phyloP scores from a whole-genome alignment of 2,888 invertebrate species.

The Acronicta alni region DNA sequence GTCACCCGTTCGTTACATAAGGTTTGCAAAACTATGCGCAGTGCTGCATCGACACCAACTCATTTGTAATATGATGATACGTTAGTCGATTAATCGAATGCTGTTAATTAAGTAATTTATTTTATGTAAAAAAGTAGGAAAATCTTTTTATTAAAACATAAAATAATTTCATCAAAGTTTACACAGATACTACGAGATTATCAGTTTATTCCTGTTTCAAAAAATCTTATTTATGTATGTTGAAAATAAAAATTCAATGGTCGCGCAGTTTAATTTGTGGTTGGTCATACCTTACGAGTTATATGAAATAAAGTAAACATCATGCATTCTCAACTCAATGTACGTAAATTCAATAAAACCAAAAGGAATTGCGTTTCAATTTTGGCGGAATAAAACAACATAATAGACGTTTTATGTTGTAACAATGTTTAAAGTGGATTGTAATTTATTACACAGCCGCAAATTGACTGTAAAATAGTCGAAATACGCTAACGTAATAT shows the following conservation, averaged over 20 bases:
- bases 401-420: conserved; percentile 36
- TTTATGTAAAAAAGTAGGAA: no score
- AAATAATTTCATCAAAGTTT: no score
- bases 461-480: conserved; percentile 35
- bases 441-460: conserved; percentile 33
- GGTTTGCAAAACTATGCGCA: conserved; percentile 48
- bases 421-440: conserved; percentile 27
- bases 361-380: conserved; percentile 18
- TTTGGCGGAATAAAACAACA: conserved; percentile 26
- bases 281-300: neutral
- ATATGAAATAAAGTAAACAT: conserved; percentile 26
- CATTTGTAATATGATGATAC: conserved; percentile 16
- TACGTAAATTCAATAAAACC: conserved; percentile 21
- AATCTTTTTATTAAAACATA: no score
- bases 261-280: conserved; percentile 17
- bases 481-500: conserved; percentile 22
- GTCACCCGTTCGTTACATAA: conserved; percentile 61
- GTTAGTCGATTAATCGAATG: conserved; percentile 20
- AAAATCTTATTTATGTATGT: no score
- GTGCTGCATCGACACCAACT: conserved; percentile 36
- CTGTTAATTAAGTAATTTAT: no score
- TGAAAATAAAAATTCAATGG: no score
- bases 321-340: conserved; percentile 16
- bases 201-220: no score
- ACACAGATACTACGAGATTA: no score